A percentile compares a stretch with the other conserved stretches of the same genome.
Evolutionary conservation across 2,888 invertebrate species (phyloP).

Genomic region (Pherbina coryleti): DNA sequence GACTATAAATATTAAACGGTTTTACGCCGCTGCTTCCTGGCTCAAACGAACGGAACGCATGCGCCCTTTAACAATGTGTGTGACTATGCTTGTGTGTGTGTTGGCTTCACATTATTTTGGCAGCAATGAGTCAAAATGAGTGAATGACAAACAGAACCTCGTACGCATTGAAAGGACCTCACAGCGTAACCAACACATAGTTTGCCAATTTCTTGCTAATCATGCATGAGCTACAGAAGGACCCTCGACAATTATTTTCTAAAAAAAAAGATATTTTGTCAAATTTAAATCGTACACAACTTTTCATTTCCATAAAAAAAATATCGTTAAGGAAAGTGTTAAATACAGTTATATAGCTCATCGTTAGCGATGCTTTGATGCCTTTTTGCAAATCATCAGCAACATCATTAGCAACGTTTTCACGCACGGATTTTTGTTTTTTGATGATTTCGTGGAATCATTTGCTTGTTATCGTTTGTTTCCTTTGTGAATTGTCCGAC

Average conservation of each 20-base stretch:
- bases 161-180: not conserved
- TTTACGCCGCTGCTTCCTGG: conserved; percentile 22
- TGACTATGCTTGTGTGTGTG: not conserved
- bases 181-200: not conserved
- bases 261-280: too few relatives aligned
- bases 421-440: not conserved
- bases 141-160: conserved; percentile 5
- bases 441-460: conserved; percentile 15
- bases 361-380: not conserved
- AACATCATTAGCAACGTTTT: conserved; percentile 25
- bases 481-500: not conserved
- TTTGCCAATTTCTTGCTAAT: conserved; percentile 20
- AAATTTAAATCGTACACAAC: too few relatives aligned
- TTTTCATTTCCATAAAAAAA: not conserved
- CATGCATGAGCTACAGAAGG: conserved; percentile 3
- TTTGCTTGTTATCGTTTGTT: not conserved
- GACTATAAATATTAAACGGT: conserved; percentile 35
- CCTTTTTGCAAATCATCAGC: conserved; percentile 15
- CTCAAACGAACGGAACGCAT: not conserved
- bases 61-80: not conserved
- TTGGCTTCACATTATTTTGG: not conserved
- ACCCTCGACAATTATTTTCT: not conserved
- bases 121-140: not conserved
- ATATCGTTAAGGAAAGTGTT: not conserved
- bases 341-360: not conserved